phyloP scores from a whole-genome alignment of 2,113 vertebrate genomes.

The Nannospalax galili region DNA sequence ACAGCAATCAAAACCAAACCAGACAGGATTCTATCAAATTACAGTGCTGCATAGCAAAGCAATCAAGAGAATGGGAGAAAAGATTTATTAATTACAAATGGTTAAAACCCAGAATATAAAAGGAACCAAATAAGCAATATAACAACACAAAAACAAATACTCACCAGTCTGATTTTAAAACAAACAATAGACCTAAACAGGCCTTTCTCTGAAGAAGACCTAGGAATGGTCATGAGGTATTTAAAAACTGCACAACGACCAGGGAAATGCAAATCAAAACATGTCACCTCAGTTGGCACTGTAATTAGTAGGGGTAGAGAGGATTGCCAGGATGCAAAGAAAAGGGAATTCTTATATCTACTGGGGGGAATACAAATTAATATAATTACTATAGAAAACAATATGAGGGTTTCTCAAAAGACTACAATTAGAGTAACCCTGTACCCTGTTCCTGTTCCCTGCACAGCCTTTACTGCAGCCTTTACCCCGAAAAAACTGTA shows the following conservation, averaged over 20 bases:
- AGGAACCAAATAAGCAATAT: no score
- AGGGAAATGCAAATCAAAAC: not conserved
- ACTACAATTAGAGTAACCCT: no score
- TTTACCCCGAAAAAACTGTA: no score
- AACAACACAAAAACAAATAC: no score
- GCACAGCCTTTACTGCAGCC: no score
- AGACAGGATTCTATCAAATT: no score
- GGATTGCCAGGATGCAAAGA: not conserved
- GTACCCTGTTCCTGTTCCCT: not conserved
- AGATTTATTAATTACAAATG: no score
- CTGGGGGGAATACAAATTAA: no score
- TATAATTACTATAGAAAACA: not conserved
- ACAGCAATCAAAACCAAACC: not conserved
- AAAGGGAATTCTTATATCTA: not conserved
- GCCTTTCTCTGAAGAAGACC: not conserved
- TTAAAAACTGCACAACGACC: not conserved
- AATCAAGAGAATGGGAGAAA: no score
- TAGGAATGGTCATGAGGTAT: not conserved
- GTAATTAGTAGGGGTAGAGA: not conserved
- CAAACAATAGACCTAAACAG: not conserved
- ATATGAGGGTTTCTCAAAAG: not conserved
- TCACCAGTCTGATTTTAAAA: not conserved
- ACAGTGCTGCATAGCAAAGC: no score
- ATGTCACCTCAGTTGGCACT: no score
- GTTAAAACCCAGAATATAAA: no score